Evolutionary conservation across 1,140 invertebrate genomes (phyloP).

Genomic region (Thalassaphorura encarpata): DNA sequence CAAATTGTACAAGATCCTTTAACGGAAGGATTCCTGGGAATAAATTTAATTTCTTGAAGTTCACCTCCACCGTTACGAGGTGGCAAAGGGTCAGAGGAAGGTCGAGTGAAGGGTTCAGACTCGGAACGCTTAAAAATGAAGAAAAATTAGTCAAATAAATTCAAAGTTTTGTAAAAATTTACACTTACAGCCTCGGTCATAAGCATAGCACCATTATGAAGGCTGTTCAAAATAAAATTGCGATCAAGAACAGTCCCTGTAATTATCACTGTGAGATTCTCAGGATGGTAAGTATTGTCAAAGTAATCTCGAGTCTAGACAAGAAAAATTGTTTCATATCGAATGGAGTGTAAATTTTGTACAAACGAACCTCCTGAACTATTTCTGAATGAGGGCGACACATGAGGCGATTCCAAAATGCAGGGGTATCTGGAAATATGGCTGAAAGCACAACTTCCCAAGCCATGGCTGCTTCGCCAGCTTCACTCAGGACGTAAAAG

Average conservation of each 20-base stretch:
- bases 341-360: too few relatives aligned
- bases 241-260: constrained; percentile 15
- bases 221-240: constrained; percentile 15
- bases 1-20: constrained; percentile 20
- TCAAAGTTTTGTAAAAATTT: constrained; percentile 17
- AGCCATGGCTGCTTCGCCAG: constrained; percentile 29
- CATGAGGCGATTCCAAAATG: constrained; percentile 25
- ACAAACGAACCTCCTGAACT: too few relatives aligned
- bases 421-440: constrained; percentile 17
- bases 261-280: constrained; percentile 26
- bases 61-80: background rate
- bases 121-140: constrained; percentile 17
- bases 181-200: too few relatives aligned
- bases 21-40: constrained; percentile 12
- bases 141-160: too few relatives aligned
- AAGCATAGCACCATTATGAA: too few relatives aligned
- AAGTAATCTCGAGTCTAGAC: constrained; percentile 23
- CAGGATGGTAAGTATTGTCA: constrained; percentile 23
- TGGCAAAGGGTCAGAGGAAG: constrained; percentile 6
- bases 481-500: constrained; percentile 26
- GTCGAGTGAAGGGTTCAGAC: constrained; percentile 12
- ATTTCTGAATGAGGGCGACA: too few relatives aligned
- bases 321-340: too few relatives aligned
- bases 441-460: constrained; percentile 29
- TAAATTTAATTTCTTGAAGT: constrained; percentile 11